phyloP scores from a whole-genome alignment of 2,113 vertebrate species.

The Dasypus novemcinctus region DNA sequence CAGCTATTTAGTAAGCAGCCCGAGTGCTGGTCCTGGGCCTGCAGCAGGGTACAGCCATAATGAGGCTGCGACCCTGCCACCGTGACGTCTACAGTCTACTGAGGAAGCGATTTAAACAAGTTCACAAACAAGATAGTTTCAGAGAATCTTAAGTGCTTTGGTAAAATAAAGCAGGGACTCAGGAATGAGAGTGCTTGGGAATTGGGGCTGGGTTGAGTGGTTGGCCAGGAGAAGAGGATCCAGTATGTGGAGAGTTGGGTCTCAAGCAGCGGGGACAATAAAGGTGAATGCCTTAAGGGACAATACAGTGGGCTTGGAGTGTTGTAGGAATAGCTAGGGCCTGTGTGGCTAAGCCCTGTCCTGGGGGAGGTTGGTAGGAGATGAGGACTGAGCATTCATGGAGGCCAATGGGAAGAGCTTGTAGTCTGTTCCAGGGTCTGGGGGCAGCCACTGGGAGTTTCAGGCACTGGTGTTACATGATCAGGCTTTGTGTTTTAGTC shows the following conservation, averaged over 20 bases:
- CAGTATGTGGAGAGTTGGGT: not conserved
- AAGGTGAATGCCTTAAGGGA: not conserved
- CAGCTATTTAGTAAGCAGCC: not conserved
- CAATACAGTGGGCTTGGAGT: not conserved
- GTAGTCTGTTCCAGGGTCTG: not conserved
- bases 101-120: not conserved
- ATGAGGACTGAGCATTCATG: not conserved
- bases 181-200: not conserved
- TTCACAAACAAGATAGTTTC: not conserved
- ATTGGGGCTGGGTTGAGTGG: not conserved
- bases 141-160: not conserved
- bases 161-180: not conserved
- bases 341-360: not conserved
- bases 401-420: not conserved
- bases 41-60: not conserved
- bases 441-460: not conserved
- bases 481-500: not conserved
- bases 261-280: not conserved
- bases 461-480: not conserved
- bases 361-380: not conserved
- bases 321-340: not conserved
- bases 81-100: not conserved
- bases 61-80: not conserved
- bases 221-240: not conserved
- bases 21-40: not conserved